Percentiles rank a stretch among this genome's conserved stretches.
phyloP scores from a whole-genome alignment of 2,113 vertebrate species.

The Ophthalmotilapia sp. region DNA sequence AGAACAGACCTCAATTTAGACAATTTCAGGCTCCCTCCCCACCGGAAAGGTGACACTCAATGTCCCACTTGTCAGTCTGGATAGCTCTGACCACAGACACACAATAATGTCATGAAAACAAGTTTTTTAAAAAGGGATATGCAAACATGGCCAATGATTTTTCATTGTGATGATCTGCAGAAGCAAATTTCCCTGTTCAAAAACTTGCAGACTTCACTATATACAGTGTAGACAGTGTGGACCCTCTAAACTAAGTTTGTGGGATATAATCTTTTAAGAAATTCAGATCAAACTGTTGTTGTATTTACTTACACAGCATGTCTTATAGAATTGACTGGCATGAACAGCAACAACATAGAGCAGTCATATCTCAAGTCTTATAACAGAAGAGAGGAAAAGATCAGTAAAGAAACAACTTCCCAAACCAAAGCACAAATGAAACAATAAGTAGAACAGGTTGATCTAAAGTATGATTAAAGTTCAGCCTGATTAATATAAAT shows the following conservation, averaged over 20 bases:
- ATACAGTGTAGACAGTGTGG: neutral
- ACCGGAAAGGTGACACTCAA: neutral
- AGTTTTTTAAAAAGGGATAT: neutral
- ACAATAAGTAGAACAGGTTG: neutral
- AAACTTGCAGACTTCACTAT: neutral
- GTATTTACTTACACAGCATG: neutral
- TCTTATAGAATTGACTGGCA: neutral
- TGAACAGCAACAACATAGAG: neutral
- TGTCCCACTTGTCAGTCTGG: neutral
- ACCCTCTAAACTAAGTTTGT: neutral
- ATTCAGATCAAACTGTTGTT: neutral
- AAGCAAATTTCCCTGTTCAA: neutral
- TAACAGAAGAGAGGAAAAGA: neutral
- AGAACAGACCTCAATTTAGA: neutral
- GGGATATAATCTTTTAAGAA: neutral
- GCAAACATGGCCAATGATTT: neutral
- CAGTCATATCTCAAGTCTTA: neutral
- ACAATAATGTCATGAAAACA: neutral
- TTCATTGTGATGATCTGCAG: neutral
- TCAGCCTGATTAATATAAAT: neutral
- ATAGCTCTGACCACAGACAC: rapidly evolving
- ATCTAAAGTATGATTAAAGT: neutral
- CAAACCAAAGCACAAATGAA: neutral
- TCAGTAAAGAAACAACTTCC: neutral
- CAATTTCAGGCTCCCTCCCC: neutral